A percentile compares a stretch with the other conserved stretches of the same genome.
phyloP scores from a whole-genome alignment of 2,888 invertebrate genomes.

The Nowickia ferox region DNA sequence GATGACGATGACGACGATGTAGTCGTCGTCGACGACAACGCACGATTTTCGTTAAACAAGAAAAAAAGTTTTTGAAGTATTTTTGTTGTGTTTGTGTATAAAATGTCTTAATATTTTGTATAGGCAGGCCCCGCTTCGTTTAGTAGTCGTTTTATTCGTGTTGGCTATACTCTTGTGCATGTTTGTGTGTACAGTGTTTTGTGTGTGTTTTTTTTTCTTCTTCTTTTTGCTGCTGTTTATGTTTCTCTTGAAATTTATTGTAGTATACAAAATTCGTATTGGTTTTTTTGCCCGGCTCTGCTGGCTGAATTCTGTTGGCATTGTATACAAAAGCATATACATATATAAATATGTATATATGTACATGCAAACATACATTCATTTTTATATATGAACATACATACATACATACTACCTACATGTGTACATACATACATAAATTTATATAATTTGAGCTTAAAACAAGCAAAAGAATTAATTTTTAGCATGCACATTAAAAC shows the following conservation, averaged over 20 bases:
- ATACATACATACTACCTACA: too few relatives aligned
- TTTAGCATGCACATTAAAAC: not conserved
- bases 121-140: constrained; percentile 79
- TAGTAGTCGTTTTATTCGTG: constrained; percentile 61
- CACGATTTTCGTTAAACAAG: constrained; percentile 56
- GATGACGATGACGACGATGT: constrained; percentile 22
- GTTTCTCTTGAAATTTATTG: constrained; percentile 62
- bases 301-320: constrained; percentile 33
- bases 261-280: constrained; percentile 38
- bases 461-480: constrained; percentile 35
- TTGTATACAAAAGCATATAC: not conserved
- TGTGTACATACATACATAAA: not conserved
- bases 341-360: too few relatives aligned
- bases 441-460: constrained; percentile 51
- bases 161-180: constrained; percentile 27
- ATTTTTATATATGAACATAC: too few relatives aligned
- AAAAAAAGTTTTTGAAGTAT: constrained; percentile 54
- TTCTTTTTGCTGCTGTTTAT: constrained; percentile 42
- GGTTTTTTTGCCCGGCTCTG: constrained; percentile 21
- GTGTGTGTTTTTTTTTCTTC: constrained; percentile 33
- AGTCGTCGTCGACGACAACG: constrained; percentile 27
- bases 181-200: constrained; percentile 22
- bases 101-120: constrained; percentile 51
- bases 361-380: too few relatives aligned
- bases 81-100: constrained; percentile 52